phyloP scores from a whole-genome alignment of 2,113 vertebrate species.

The Athene cunicularia region DNA sequence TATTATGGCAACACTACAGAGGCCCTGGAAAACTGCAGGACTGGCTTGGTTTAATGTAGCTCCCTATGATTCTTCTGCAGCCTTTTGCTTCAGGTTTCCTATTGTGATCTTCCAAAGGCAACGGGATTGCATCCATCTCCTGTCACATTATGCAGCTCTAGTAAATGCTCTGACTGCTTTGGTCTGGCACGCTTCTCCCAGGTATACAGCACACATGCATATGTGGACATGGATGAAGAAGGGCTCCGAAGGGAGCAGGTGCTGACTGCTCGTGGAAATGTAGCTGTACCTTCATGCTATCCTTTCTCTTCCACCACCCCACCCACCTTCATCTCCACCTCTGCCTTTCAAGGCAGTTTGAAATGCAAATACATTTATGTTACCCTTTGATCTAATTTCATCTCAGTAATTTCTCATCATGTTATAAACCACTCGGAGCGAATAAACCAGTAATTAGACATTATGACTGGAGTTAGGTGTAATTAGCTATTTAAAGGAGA shows the following conservation, averaged over 20 bases:
- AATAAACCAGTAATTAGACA: constrained; percentile 49
- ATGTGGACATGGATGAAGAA: background rate
- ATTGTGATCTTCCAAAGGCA: background rate
- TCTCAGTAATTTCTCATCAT: background rate
- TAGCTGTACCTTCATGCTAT: background rate
- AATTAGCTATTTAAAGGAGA: constrained; percentile 44
- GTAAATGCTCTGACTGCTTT: background rate
- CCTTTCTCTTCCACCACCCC: background rate
- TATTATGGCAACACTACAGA: background rate
- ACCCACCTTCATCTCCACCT: background rate
- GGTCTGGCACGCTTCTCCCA: background rate
- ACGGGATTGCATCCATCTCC: background rate
- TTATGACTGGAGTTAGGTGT: constrained; percentile 2
- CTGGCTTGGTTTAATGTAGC: background rate
- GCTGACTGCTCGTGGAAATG: background rate
- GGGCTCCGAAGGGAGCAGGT: background rate
- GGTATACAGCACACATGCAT: background rate
- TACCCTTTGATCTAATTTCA: constrained; percentile 33
- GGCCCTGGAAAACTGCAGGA: background rate
- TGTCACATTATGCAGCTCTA: background rate
- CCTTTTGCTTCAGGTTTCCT: background rate
- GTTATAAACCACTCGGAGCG: constrained; percentile 30
- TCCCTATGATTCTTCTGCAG: background rate
- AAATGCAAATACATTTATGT: background rate
- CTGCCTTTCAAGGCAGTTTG: background rate